These are phyloP conservation scores for Drosophila auraria DNA, from an alignment of 1,140 invertebrate species.

Conservation along the genomic window DNA sequence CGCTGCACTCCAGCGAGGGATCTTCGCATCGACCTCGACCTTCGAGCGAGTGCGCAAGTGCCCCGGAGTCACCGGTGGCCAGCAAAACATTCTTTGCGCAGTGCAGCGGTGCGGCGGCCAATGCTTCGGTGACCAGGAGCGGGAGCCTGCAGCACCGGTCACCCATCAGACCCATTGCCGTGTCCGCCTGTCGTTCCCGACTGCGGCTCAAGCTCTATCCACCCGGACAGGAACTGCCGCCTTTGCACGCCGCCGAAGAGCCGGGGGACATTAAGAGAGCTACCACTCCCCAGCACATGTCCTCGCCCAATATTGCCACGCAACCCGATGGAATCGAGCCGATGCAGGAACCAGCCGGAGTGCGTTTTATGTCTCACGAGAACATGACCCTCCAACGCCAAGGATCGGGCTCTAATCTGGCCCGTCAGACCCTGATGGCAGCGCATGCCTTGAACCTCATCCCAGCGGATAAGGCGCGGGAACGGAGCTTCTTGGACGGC, in stretches of 20 bases:
- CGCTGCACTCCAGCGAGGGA: slow-evolving; percentile 68
- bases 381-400: slow-evolving; percentile 76
- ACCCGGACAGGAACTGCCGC: slow-evolving; percentile 75
- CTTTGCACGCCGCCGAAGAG: slow-evolving; percentile 39
- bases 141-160: slow-evolving; percentile 66
- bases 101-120: slow-evolving; percentile 36
- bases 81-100: slow-evolving; percentile 71
- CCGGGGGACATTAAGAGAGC: slow-evolving; percentile 61
- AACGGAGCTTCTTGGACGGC: slow-evolving; percentile 93
- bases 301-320: slow-evolving; percentile 82
- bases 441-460: slow-evolving; percentile 92
- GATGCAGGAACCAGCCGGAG: slow-evolving; percentile 45
- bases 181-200: slow-evolving; percentile 80
- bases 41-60: slow-evolving; percentile 78
- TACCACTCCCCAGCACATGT: slow-evolving; percentile 82
- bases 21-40: slow-evolving; percentile 58
- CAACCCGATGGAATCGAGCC: slow-evolving; percentile 63
- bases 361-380: slow-evolving; percentile 81
- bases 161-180: slow-evolving; percentile 78
- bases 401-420: slow-evolving; percentile 85
- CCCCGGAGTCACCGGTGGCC: slow-evolving; percentile 78
- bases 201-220: slow-evolving; percentile 80
- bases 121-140: slow-evolving; percentile 57
- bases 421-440: slow-evolving; percentile 90
- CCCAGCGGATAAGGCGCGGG: slow-evolving; percentile 91